phyloP scores from a whole-genome alignment of 2,888 invertebrate genomes.

The Teinopalpus imperialis region DNA sequence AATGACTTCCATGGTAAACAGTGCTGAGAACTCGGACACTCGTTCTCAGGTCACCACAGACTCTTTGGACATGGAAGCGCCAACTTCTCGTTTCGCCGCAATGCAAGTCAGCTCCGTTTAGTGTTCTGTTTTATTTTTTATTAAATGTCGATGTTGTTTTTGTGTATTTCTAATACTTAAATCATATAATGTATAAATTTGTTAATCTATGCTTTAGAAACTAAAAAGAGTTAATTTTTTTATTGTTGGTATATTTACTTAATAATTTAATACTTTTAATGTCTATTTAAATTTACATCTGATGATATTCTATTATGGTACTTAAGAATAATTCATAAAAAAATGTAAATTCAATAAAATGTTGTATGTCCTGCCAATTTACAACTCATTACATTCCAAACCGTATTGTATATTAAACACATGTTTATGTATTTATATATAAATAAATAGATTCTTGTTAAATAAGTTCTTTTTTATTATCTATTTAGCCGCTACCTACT shows the following conservation, averaged over 20 bases:
- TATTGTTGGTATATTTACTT: constrained; percentile 21
- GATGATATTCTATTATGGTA: constrained; percentile 7
- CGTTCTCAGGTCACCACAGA: constrained; percentile 77
- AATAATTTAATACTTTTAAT: background rate
- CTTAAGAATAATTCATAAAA: constrained; percentile 8
- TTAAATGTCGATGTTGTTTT: too few relatives aligned
- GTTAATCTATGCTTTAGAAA: background rate
- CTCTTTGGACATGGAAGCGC: constrained; percentile 72
- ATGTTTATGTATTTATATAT: background rate
- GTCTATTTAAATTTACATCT: constrained; percentile 12
- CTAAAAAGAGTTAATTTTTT: background rate
- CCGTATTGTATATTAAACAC: constrained; percentile 2
- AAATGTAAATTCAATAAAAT: constrained; percentile 1
- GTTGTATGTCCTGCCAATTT: constrained; percentile 17
- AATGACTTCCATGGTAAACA: constrained; percentile 63
- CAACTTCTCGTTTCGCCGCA: constrained; percentile 72
- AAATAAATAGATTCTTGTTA: constrained; percentile 17
- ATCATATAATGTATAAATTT: background rate
- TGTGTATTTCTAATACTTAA: too few relatives aligned
- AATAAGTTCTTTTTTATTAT: background rate
- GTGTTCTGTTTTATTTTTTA: too few relatives aligned
- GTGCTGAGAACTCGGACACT: constrained; percentile 68
- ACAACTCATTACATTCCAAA: constrained; percentile 4
- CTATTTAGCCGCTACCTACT: background rate
- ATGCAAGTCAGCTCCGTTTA: constrained; percentile 84